A percentile compares a stretch with the other conserved stretches of the same genome.
phyloP scores from a whole-genome alignment of 2,888 invertebrate genomes.

The Zeuzera pyrina region DNA sequence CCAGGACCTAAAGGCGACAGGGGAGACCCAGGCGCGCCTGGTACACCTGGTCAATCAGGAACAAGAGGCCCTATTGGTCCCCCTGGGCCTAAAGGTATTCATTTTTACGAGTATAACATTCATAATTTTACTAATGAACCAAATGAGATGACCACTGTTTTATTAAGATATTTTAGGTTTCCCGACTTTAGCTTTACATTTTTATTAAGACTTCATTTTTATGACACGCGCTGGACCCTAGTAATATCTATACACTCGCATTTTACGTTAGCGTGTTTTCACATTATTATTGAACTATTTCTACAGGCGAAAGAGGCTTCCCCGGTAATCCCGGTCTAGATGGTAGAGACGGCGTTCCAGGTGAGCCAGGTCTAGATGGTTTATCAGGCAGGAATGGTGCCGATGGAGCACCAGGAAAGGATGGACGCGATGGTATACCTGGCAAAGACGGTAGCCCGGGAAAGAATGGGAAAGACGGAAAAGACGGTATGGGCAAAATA shows the following conservation, averaged over 20 bases:
- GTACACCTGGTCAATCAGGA: constrained; percentile 81
- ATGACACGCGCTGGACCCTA: too few species aligned
- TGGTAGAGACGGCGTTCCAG: constrained; percentile 91
- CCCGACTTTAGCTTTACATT: too few species aligned
- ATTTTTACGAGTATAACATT: too few species aligned
- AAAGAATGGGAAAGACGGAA: constrained; percentile 66
- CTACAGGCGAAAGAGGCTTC: constrained; percentile 77
- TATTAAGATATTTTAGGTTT: too few species aligned
- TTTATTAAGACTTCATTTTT: too few species aligned
- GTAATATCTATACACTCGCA: not conserved
- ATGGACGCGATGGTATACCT: constrained; percentile 80
- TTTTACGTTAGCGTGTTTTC: too few species aligned
- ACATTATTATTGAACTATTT: constrained; percentile 22
- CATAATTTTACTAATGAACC: too few species aligned
- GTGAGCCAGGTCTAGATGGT: constrained; percentile 91
- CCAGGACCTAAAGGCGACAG: constrained; percentile 77
- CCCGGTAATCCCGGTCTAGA: constrained; percentile 83
- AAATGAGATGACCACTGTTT: too few species aligned
- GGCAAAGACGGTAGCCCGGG: constrained; percentile 82
- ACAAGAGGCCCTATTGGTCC: constrained; percentile 77
- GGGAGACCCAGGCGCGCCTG: constrained; percentile 79
- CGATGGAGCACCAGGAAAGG: constrained; percentile 84
- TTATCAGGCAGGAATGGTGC: constrained; percentile 89
- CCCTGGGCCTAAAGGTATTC: constrained; percentile 73
- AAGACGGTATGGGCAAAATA: constrained; percentile 41